Evolutionary conservation across 2,888 invertebrate genomes (phyloP).

Genomic region (Melieria picta): DNA sequence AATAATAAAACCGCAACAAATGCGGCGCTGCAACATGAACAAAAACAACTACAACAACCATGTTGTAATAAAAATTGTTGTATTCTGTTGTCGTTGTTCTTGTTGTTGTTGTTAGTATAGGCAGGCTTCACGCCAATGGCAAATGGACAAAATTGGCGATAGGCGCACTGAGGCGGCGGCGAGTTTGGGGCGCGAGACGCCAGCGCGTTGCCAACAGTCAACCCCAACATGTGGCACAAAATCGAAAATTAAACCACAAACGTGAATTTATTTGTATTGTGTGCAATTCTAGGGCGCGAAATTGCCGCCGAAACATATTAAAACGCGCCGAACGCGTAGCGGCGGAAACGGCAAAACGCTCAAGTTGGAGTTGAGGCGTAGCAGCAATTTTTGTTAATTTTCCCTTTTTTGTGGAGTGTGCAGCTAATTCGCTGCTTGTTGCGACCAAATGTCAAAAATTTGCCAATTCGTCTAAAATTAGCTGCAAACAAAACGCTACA

Average conservation of each 20-base stretch:
- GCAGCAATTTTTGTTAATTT: no score
- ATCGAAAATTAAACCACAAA: constrained; percentile 60
- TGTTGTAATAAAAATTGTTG: not conserved
- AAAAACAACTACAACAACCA: constrained; percentile 12
- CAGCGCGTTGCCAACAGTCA: no score
- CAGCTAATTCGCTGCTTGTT: no score
- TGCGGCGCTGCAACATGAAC: constrained; percentile 21
- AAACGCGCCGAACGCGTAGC: not conserved
- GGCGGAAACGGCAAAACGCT: no score
- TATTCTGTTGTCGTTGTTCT: not conserved
- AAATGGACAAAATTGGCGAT: no score
- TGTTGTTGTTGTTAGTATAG: not conserved
- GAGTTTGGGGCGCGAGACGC: no score
- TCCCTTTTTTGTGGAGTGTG: no score
- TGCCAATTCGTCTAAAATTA: no score
- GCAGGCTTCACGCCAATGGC: not conserved
- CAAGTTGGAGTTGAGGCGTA: no score
- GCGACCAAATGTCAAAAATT: no score
- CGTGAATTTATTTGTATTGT: constrained; percentile 56
- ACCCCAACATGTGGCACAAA: constrained; percentile 38
- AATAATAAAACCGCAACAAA: constrained; percentile 62
- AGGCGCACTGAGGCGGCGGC: no score
- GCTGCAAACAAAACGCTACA: no score
- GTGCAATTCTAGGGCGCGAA: not conserved
- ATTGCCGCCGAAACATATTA: not conserved